Conservation (phyloP, 2,888 invertebrate species). For the Troides aeacus region DNA sequence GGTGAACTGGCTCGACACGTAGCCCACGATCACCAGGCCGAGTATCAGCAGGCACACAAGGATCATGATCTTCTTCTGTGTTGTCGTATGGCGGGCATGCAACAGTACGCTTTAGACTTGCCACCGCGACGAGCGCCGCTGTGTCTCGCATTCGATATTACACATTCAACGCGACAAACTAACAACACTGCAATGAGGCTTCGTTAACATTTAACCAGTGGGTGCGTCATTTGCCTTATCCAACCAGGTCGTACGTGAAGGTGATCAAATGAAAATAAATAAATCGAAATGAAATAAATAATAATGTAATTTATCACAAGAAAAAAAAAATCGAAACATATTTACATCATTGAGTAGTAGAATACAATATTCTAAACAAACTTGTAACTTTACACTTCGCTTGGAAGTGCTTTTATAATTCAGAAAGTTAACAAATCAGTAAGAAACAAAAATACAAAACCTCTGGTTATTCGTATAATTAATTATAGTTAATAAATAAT, state of each 20-base stretch:
- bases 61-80: constrained; percentile 95
- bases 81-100: constrained; percentile 56
- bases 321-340: constrained; percentile 60
- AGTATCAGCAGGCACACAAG: constrained; percentile 93
- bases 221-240: constrained; percentile 74
- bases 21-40: constrained; percentile 88
- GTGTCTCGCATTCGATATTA: constrained; percentile 38
- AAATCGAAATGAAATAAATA: constrained; percentile 73
- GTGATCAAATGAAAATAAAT: constrained; percentile 52
- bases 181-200: constrained; percentile 34
- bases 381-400: constrained; percentile 48
- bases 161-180: constrained; percentile 28
- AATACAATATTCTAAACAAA: constrained; percentile 52
- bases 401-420: constrained; percentile 40
- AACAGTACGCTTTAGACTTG: constrained; percentile 73
- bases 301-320: constrained; percentile 65
- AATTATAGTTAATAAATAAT: constrained; percentile 48
- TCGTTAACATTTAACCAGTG: constrained; percentile 38
- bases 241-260: constrained; percentile 29
- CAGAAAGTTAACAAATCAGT: constrained; percentile 35
- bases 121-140: constrained; percentile 42
- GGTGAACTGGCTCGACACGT: constrained; percentile 82
- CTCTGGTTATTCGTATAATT: constrained; percentile 47
- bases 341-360: constrained; percentile 71
- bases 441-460: constrained; percentile 47